These are phyloP conservation scores for Natator depressus DNA, from an alignment of 2,113 vertebrate genomes.

Conservation along the genomic window DNA sequence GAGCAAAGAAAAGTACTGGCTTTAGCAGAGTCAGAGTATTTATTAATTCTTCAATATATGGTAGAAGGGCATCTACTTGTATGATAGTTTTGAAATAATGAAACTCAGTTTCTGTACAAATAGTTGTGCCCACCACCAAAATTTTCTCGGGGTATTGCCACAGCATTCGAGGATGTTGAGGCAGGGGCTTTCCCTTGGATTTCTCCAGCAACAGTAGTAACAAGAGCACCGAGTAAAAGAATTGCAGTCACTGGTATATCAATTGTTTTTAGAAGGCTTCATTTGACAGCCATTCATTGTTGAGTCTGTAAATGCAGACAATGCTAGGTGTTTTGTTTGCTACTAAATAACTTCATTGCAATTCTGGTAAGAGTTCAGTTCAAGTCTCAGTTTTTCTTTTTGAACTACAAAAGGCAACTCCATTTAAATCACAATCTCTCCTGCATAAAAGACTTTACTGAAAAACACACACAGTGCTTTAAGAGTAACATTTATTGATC, in stretches of 20 bases:
- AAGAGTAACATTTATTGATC: neutral
- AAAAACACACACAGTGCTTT: neutral
- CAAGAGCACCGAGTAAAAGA: too few species aligned
- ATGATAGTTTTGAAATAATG: neutral
- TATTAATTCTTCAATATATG: neutral
- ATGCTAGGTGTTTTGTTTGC: neutral
- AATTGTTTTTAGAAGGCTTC: neutral
- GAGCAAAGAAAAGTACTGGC: too few species aligned
- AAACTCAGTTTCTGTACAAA: neutral
- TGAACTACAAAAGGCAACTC: neutral
- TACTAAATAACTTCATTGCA: neutral
- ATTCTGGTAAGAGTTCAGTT: neutral
- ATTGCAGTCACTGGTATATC: neutral
- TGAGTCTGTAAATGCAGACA: neutral
- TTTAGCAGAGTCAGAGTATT: neutral
- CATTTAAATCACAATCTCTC: neutral
- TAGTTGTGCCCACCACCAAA: neutral
- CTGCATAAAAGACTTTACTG: neutral
- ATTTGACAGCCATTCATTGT: too few species aligned
- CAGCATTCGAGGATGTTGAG: neutral
- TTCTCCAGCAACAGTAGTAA: neutral
- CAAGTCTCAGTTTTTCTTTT: neutral
- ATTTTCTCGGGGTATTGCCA: neutral
- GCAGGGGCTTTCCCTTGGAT: neutral
- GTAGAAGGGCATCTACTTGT: neutral